These are phyloP conservation scores for Athrips mouffetella DNA, from an alignment of 2,888 invertebrate species.

Conservation along the genomic window DNA sequence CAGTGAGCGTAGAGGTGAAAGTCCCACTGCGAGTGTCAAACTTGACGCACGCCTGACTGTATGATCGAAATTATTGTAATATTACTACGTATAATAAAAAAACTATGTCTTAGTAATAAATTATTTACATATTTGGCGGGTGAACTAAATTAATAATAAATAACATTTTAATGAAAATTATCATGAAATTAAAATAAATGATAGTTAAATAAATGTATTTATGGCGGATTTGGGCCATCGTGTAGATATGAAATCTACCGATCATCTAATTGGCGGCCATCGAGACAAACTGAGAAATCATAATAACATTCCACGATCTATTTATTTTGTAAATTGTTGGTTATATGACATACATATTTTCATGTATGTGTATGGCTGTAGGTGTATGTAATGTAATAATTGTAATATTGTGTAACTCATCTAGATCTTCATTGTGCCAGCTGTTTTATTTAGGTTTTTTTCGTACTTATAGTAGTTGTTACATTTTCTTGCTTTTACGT, in stretches of 20 bases:
- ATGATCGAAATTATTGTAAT: too few relatives aligned
- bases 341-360: conserved; percentile 71
- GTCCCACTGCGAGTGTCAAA: too few relatives aligned
- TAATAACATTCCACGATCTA: conserved; percentile 76
- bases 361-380: conserved; percentile 62
- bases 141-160: too few relatives aligned
- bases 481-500: conserved; percentile 62
- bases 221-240: conserved; percentile 15
- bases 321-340: conserved; percentile 76
- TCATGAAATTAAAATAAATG: not conserved
- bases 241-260: conserved; percentile 22
- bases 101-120: too few relatives aligned
- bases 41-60: too few relatives aligned
- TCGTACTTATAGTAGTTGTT: conserved; percentile 72
- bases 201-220: too few relatives aligned
- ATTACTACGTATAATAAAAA: too few relatives aligned
- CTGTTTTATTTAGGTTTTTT: conserved; percentile 70
- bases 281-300: conserved; percentile 55
- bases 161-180: too few relatives aligned
- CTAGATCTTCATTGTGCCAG: conserved; percentile 77
- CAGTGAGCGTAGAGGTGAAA: too few relatives aligned
- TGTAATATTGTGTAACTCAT: conserved; percentile 65
- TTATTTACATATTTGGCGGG: too few relatives aligned
- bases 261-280: conserved; percentile 42
- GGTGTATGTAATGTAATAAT: conserved; percentile 58